Evolutionary conservation across 92 coral and sea anemone genomes (phyloP), one percentile per base, ranked within the genome.

Genomic region (Porites cylindrica): DNA sequence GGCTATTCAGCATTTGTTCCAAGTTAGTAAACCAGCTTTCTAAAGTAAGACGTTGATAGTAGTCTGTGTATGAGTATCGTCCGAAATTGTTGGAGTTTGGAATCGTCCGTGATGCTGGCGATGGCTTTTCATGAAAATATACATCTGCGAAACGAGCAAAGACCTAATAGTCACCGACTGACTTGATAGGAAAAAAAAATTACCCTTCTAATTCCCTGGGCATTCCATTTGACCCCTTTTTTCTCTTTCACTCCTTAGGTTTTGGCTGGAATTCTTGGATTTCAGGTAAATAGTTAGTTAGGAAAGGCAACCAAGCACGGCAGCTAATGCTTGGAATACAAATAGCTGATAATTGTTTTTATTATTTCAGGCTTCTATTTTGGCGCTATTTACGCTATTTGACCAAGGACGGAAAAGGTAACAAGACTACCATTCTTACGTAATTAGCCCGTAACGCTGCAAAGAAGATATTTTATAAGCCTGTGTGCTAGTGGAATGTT

Each of bases 241-340:
- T 8, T 65, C 43, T 73, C 5, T 51, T 12, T 60, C 12, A 17
- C 73, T 66, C 17, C n/a, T 2, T 26, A 86, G 90, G 72, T 70
- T 12, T 66, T 86, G 51, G 85, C 86, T 70, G 90, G 85, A 51
- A 79, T 86, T 69, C 82, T 86, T 56, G 82, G 85, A 67, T 59
- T 86, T 21, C 90, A 86, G 90, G 90, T 79, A 86, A 38, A 13
- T 66, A 21, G 8, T 6, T 18, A 8, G 47, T 38, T 4, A 38
- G 47, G 47, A 38, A 38, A 38, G 5, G 47, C 47, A 38, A 38
- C 47, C 47, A 38, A 38, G 47, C 7, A 38, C 47, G 47, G 47
- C 47, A 38, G 6, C 4, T 38, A 38, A 38, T 18, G 18, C 18
- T 54, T 54, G 60, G 60, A 13, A 62, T 19, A 6, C n/a, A 62